Base-by-base conservation (phyloP, 2,888 invertebrate species). In the Argyresthia albistria region DNA sequence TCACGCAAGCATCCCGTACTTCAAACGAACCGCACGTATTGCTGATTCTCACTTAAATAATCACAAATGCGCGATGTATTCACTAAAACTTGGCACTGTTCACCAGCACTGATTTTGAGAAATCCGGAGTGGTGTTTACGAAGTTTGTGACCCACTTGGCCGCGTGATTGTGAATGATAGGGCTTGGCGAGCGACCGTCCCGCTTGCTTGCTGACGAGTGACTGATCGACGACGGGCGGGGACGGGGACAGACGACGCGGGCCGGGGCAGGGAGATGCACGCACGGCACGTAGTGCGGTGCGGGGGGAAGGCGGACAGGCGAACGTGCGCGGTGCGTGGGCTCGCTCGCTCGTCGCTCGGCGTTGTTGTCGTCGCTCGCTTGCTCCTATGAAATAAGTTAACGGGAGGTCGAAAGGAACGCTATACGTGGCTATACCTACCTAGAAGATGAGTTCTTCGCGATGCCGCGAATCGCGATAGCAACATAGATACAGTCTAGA, bases 1-100 rank as follows among this genome's bases (percentile, higher is more conserved):
- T 87, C 86, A 87, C 87, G 87, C 86, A 86, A 82, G 79, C 86
- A 87, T 86, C 84, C 79, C 84, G 69, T 73, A 84, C 82, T 77
- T 84, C 83, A 83, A 86, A 84, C 76, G 78, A 70, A 69, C 86
- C 84, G 84, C 82, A 72, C 66, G 62, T 70, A 46, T 35, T 14
- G 43, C 16, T 35, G 50, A 54, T 54, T 46, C 37, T 43, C 12
- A 35, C 15, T 25, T 6, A 9, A 39, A 11, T 10, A 10, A 10
- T 25, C 25, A 47, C 14, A 35, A 64, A 71, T 64, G 61, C 43
- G 48, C 45, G n/a, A 49, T 35, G 35, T 45, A 14, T 35, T 46
- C 53, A 53, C 53, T 50, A 16, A 43, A 51, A 54, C 54, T 51
- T 37, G 46, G 16, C 25, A 16, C 43, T 42, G 14, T 37, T 48